These are phyloP conservation scores for Branchellion lobata DNA, from an alignment of 2,888 invertebrate species.

Conservation along the genomic window DNA sequence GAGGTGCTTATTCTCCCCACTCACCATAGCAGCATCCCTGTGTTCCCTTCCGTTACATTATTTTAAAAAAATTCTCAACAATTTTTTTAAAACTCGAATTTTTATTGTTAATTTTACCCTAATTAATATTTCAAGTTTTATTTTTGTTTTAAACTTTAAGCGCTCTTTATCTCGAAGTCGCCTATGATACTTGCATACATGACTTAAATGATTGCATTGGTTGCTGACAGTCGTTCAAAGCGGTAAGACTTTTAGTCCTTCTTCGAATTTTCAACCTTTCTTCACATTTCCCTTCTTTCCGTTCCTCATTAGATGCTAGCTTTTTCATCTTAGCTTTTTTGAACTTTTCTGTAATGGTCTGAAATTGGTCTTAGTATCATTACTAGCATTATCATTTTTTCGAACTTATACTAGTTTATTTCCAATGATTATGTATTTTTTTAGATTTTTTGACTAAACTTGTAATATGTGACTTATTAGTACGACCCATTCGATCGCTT, in stretches of 20 bases:
- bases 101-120: background rate
- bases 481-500: background rate
- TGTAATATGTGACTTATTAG: background rate
- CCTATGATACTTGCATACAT: too few relatives aligned
- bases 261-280: too few relatives aligned
- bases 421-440: background rate
- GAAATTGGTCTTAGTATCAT: too few relatives aligned
- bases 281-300: background rate
- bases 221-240: conserved; percentile 50
- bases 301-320: too few relatives aligned
- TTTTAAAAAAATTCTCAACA: background rate
- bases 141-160: too few relatives aligned
- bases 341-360: background rate
- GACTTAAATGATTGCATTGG: too few relatives aligned
- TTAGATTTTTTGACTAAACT: background rate
- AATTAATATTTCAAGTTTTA: background rate
- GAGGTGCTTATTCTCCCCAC: conserved; percentile 78
- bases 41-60: background rate
- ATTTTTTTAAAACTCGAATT: background rate
- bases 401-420: too few relatives aligned
- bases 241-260: too few relatives aligned
- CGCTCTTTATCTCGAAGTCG: too few relatives aligned
- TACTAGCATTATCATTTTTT: too few relatives aligned
- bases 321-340: conserved; percentile 4
- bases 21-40: background rate